Conservation (phyloP, 2,888 invertebrate genomes). For the Tipula helvola region DNA sequence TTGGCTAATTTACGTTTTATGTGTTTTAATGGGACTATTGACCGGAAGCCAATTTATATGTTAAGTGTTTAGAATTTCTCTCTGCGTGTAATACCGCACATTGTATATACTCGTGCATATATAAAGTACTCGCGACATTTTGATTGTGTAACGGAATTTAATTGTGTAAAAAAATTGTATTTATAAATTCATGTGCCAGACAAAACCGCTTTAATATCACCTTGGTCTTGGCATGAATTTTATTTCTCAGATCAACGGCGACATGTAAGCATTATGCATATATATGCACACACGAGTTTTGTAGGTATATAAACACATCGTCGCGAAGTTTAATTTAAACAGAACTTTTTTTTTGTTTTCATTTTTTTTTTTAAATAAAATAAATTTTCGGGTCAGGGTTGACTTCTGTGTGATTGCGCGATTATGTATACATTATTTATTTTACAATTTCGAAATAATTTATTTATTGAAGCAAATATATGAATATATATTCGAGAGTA, state of each 20-base stretch:
- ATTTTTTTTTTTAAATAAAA: neutral
- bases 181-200: neutral
- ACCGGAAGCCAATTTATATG: neutral
- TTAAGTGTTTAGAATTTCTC: neutral
- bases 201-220: slow-evolving; percentile 11
- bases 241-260: neutral
- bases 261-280: neutral
- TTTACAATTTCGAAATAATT: neutral
- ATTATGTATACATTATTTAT: neutral
- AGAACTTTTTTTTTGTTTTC: neutral
- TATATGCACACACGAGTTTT: too few relatives aligned
- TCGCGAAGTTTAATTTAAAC: neutral
- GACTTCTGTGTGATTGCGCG: neutral
- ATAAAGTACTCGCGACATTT: neutral
- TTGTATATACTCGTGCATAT: neutral
- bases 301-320: neutral
- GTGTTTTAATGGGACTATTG: neutral
- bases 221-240: slow-evolving; percentile 17
- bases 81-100: neutral
- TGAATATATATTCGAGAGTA: neutral
- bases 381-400: slow-evolving; percentile 7
- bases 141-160: neutral
- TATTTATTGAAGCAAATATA: neutral
- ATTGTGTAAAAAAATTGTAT: neutral
- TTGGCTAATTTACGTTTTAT: neutral